These are phyloP conservation scores for Syrista parreyssii DNA, from an alignment of 2,888 invertebrate species.

Conservation along the genomic window DNA sequence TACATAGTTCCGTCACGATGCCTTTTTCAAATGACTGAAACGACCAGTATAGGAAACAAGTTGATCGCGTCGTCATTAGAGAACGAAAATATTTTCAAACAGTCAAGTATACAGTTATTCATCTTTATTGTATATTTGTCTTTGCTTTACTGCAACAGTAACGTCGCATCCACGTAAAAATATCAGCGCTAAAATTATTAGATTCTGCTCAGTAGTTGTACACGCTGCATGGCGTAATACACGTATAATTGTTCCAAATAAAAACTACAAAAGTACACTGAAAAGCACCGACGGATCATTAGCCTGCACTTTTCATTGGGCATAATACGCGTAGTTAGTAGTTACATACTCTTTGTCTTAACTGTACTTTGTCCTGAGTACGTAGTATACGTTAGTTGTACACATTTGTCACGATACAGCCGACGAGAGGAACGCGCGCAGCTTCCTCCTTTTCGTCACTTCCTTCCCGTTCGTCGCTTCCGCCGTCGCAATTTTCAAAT, in stretches of 20 bases:
- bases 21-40: not conserved
- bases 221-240: not conserved
- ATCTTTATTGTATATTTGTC: not conserved
- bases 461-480: too few species aligned
- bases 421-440: too few species aligned
- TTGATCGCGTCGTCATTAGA: not conserved
- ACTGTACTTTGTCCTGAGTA: not conserved
- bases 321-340: not conserved
- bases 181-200: not conserved
- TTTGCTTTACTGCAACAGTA: not conserved
- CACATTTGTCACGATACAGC: not conserved
- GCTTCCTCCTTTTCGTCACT: too few species aligned
- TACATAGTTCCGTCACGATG: not conserved
- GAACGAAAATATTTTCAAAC: not conserved
- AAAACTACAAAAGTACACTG: not conserved
- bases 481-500: conserved; percentile 29
- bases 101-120: not conserved
- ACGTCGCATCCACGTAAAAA: not conserved
- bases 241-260: not conserved
- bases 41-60: not conserved
- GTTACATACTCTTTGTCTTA: not conserved
- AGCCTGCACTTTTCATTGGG: not conserved
- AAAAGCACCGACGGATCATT: not conserved
- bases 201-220: not conserved
- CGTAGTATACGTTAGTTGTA: not conserved